Percentiles rank a stretch among this genome's conserved stretches.
These are phyloP conservation scores for Cyaniris semiargus DNA, from an alignment of 2,888 invertebrate genomes.

Conservation along the genomic window DNA sequence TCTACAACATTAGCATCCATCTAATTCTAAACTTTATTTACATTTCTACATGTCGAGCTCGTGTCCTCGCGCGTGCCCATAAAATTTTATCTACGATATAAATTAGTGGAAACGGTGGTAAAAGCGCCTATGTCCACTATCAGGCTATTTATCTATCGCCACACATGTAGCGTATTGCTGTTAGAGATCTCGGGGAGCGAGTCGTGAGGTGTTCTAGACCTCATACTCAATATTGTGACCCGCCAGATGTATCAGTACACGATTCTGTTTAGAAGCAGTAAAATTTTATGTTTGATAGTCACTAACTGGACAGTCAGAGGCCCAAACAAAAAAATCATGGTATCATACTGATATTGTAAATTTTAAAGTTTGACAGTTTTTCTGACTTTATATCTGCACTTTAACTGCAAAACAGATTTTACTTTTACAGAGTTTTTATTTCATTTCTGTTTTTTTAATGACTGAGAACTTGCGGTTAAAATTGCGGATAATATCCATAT, in stretches of 20 bases:
- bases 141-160: slow-evolving; percentile 59
- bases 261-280: slow-evolving; percentile 12
- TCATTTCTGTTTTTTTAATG: no score
- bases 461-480: no score
- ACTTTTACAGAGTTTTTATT: no score
- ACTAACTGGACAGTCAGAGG: background rate
- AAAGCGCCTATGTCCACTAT: slow-evolving; percentile 64
- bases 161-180: slow-evolving; percentile 40
- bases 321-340: background rate
- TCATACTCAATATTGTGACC: slow-evolving; percentile 10
- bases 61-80: slow-evolving; percentile 22
- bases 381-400: no score
- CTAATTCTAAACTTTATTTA: background rate
- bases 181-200: slow-evolving; percentile 29
- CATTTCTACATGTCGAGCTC: background rate
- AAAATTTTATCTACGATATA: slow-evolving; percentile 50
- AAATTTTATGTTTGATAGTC: background rate
- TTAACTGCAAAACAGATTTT: no score
- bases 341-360: background rate
- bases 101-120: slow-evolving; percentile 59
- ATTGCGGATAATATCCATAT: no score
- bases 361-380: background rate
- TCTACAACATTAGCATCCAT: background rate
- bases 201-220: slow-evolving; percentile 39
- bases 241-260: slow-evolving; percentile 7